A percentile compares a stretch with the other conserved stretches of the same genome.
Evolutionary conservation across 1,140 invertebrate species (phyloP).

Genomic region (Littorina saxatilis): DNA sequence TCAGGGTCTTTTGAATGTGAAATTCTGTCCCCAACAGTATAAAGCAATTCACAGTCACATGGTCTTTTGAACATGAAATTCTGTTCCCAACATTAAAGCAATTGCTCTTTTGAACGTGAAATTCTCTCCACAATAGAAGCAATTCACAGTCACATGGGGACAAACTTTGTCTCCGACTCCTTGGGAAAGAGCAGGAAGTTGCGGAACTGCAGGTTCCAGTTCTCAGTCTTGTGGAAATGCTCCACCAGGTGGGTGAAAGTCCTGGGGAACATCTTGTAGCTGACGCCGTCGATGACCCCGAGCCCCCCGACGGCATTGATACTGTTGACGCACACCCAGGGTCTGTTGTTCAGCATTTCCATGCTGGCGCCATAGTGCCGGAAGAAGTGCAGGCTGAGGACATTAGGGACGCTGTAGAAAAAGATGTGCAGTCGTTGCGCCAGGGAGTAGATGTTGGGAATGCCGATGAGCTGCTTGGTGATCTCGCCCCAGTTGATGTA

Average conservation of each 20-base stretch:
- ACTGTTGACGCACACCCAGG: slow-evolving; percentile 12
- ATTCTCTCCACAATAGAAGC: too few species aligned
- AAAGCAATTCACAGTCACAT: too few species aligned
- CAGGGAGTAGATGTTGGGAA: not conserved
- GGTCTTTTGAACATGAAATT: too few species aligned
- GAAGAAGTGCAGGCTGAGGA: not conserved
- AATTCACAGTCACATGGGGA: too few species aligned
- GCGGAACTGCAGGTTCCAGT: slow-evolving; percentile 4
- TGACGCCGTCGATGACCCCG: not conserved
- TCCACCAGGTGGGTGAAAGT: not conserved
- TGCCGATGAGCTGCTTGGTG: not conserved
- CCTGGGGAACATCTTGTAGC: not conserved
- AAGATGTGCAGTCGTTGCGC: not conserved
- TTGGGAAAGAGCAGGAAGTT: slow-evolving; percentile 12
- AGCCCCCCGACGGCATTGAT: not conserved
- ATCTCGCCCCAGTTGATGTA: slow-evolving; percentile 26
- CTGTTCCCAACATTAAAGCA: too few species aligned
- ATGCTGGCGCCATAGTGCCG: not conserved
- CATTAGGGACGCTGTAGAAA: not conserved
- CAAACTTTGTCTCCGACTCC: too few species aligned
- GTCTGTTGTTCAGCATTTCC: not conserved
- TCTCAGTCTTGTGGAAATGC: not conserved
- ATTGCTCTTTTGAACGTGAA: too few species aligned
- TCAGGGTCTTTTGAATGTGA: too few species aligned
- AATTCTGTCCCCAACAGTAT: too few species aligned